These are phyloP conservation scores for Panagrolaimus sp. DNA, from an alignment of 1,140 invertebrate genomes.

Conservation along the genomic window DNA sequence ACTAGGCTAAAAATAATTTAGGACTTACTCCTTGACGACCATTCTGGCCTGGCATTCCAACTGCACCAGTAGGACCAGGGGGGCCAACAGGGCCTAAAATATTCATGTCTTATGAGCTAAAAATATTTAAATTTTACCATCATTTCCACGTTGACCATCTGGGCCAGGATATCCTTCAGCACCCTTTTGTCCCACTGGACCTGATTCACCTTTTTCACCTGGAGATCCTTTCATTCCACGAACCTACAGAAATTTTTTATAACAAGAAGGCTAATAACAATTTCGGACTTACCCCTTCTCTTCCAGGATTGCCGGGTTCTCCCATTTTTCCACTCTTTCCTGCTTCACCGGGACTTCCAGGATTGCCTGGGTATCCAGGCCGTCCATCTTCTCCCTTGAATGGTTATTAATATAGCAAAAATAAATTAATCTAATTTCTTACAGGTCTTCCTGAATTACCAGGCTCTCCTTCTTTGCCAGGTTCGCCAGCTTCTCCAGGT, in stretches of 20 bases:
- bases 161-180: slow-evolving; percentile 45
- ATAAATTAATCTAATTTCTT: slow-evolving; percentile 14
- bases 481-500: slow-evolving; percentile 27
- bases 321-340: slow-evolving; percentile 36
- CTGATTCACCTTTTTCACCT: slow-evolving; percentile 35
- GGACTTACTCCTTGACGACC: slow-evolving; percentile 39
- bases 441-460: not conserved
- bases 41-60: slow-evolving; percentile 39
- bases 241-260: too few species aligned
- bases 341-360: slow-evolving; percentile 33
- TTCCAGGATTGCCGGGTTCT: slow-evolving; percentile 35
- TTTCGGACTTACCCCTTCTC: too few species aligned
- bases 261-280: too few species aligned
- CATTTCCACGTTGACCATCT: slow-evolving; percentile 44
- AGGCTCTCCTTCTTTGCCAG: slow-evolving; percentile 25
- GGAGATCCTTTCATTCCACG: slow-evolving; percentile 28
- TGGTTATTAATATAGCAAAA: slow-evolving; percentile 12
- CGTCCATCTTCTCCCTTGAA: slow-evolving; percentile 38
- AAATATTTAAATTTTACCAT: slow-evolving; percentile 30
- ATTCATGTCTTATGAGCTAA: not conserved
- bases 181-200: slow-evolving; percentile 40
- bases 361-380: slow-evolving; percentile 37
- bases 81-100: slow-evolving; percentile 26
- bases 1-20: too few species aligned
- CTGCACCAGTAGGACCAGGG: slow-evolving; percentile 21